Base-by-base conservation (phyloP, 2,797 vertebrate species). In the Benthosema pterotum region DNA sequence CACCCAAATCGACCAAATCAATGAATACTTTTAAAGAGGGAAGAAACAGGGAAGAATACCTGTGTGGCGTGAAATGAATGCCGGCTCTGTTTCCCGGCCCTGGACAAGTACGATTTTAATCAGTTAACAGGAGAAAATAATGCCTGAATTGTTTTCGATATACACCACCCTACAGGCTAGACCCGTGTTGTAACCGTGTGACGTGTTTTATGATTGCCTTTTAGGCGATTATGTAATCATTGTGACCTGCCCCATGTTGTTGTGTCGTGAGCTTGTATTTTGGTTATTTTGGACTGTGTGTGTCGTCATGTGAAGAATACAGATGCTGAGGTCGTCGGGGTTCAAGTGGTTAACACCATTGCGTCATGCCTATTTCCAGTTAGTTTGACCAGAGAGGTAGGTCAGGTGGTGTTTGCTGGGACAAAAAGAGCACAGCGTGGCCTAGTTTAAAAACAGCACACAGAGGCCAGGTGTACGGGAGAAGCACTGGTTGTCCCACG, bases 391-490 rank as follows among this genome's bases (percentile, higher is more conserved):
- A 48, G 64, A 76, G 22, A 25, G 49, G 49, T 65, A 63, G 74
- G 64, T 66, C 70, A 75, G 69, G 54, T 64, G 11, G 56, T 52
- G 58, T 71, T 71, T 58, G 63, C 67, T 50, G 66, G 55, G 52
- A 25, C 78, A 64, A 52, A 64, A 54, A 59, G 56, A 46, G 76
- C 62, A 68, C 82, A 82, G 50, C 45, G 70, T 74, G 77, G 77
- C 83, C 80, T 73, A 72, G 69, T 66, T 79, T 71, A 75, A 64
- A 43, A 68, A 53, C 57, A 68, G 65, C 63, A 38, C 32, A 61
- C 42, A 50, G 64, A 67, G 60, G 60, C 18, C 63, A 45, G 55
- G 56, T 67, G 53, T 57, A 57, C 42, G 19, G 38, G 22, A 65
- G 68, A 52, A 60, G 53, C 7, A 13, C 61, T 52, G 8, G 14